Evolutionary conservation across 1,140 invertebrate genomes (phyloP).

Genomic region (Drosophila eugracilis): DNA sequence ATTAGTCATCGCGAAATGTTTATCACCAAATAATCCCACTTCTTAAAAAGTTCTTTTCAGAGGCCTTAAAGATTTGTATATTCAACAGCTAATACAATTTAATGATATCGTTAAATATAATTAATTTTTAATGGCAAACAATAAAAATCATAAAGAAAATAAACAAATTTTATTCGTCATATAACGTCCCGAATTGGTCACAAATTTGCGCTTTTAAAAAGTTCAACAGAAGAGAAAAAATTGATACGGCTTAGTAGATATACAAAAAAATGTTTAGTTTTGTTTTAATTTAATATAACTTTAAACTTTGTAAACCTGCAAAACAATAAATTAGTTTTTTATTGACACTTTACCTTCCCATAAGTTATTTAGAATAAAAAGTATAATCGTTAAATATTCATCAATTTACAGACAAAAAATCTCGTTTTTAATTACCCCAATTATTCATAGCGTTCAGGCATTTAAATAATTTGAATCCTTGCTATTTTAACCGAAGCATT

Average conservation of each 20-base stretch:
- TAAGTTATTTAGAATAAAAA: too few species aligned
- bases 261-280: too few species aligned
- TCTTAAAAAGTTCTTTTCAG: conserved; percentile 1
- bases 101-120: conserved; percentile 59
- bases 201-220: too few species aligned
- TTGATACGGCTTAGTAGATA: too few species aligned
- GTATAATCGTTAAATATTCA: not conserved
- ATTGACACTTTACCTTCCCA: too few species aligned
- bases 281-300: too few species aligned
- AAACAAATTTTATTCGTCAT: conserved; percentile 8
- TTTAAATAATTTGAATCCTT: not conserved
- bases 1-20: conserved; percentile 29
- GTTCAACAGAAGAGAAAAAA: too few species aligned
- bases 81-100: conserved; percentile 37
- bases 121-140: not conserved
- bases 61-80: conserved; percentile 1
- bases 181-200: not conserved
- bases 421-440: not conserved
- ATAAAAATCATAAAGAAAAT: conserved; percentile 17
- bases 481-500: conserved; percentile 1
- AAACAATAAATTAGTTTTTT: too few species aligned
- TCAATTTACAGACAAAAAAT: too few species aligned
- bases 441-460: not conserved
- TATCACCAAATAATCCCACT: conserved; percentile 18
- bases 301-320: too few species aligned